Percentiles rank a stretch among this genome's conserved stretches.
phyloP scores from a whole-genome alignment of 2,797 vertebrate genomes.

The Triplophysa yarkandensis region DNA sequence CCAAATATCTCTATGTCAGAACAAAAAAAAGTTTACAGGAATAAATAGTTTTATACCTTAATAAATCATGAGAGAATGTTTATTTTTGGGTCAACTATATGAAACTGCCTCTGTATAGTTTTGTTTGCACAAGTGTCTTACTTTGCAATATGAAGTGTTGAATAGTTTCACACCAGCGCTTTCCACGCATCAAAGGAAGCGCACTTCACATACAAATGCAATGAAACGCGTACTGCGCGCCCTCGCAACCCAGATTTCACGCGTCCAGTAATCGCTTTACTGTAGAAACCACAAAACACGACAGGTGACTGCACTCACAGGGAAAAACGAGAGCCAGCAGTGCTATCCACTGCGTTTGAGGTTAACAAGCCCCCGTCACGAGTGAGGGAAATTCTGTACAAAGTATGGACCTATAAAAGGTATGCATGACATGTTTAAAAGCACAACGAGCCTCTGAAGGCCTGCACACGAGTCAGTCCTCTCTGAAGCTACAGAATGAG shows the following conservation, averaged over 20 bases:
- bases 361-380: constrained; percentile 7
- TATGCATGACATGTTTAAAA: constrained; percentile 24
- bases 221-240: not conserved
- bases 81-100: too few species aligned
- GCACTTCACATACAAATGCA: constrained; percentile 14
- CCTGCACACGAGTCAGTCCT: not conserved
- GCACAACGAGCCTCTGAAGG: constrained; percentile 1
- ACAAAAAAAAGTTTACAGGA: too few species aligned
- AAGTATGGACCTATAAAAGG: constrained; percentile 49
- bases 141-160: not conserved
- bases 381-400: constrained; percentile 50
- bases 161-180: constrained; percentile 12
- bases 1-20: too few species aligned
- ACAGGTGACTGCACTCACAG: constrained; percentile 7
- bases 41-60: too few species aligned
- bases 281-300: constrained; percentile 19
- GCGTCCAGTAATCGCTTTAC: constrained; percentile 46
- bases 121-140: not conserved
- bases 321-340: constrained; percentile 11
- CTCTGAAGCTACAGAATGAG: constrained; percentile 37
- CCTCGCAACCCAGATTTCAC: constrained; percentile 45
- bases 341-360: constrained; percentile 15
- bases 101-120: not conserved
- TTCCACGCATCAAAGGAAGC: constrained; percentile 26
- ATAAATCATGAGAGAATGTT: too few species aligned